Conservation (phyloP, 2,113 vertebrate genomes). For the Oryzias woworae region DNA sequence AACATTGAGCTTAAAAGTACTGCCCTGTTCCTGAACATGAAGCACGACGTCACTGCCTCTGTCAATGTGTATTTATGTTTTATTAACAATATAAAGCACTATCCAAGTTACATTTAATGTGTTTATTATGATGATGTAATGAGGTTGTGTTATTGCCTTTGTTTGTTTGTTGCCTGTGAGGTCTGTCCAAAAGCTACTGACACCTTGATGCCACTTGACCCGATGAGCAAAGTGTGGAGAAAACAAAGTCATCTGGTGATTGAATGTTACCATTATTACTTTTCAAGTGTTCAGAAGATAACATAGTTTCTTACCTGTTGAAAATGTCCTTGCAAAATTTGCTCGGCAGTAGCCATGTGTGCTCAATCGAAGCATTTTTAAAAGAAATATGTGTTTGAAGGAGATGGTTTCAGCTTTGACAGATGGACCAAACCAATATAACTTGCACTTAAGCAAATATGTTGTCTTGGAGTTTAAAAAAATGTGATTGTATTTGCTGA, state of each 20-base stretch:
- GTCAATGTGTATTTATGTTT: conserved; percentile 77
- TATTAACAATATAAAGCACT: conserved; percentile 73
- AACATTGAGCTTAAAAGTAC: conserved; percentile 61
- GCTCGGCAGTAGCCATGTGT: conserved; percentile 27
- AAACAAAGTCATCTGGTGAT: conserved; percentile 7
- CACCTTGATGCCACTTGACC: conserved; percentile 63
- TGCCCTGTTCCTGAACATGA: conserved; percentile 71
- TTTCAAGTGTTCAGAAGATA: conserved; percentile 45
- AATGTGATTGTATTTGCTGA: conserved; percentile 56
- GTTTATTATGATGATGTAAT: conserved; percentile 63
- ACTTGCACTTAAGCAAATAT: conserved; percentile 35
- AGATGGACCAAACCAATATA: conserved; percentile 17
- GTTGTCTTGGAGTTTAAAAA: conserved; percentile 16
- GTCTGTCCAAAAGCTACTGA: conserved; percentile 76
- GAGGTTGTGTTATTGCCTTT: conserved; percentile 58
- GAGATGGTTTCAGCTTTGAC: conserved; percentile 32
- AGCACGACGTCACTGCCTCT: conserved; percentile 77
- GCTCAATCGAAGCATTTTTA: conserved; percentile 37
- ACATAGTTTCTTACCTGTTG: conserved; percentile 40
- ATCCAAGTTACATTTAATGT: conserved; percentile 67
- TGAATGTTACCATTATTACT: conserved; percentile 55
- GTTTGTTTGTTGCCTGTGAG: conserved; percentile 69
- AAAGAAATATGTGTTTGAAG: conserved; percentile 48
- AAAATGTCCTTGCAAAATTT: conserved; percentile 40
- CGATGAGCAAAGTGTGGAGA: conserved; percentile 34